Evolutionary conservation across 2,797 vertebrate species (phyloP).

Genomic region (Agapornis canus): DNA sequence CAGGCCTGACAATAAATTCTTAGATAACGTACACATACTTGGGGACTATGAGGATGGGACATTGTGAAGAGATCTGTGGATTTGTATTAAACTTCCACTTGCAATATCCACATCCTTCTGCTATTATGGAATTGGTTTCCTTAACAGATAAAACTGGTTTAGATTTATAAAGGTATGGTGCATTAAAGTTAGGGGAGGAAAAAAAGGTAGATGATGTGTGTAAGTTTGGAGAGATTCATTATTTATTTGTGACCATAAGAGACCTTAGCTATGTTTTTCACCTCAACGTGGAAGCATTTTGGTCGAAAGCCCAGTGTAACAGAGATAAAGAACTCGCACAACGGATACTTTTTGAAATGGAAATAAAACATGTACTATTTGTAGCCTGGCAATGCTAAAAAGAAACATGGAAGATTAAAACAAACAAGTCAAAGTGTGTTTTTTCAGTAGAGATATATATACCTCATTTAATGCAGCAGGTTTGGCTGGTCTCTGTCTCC

Average conservation of each 20-base stretch:
- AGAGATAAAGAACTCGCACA: background rate
- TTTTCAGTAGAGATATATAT: background rate
- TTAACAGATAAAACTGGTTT: background rate
- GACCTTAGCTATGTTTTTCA: slow-evolving; percentile 8
- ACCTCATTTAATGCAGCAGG: slow-evolving; percentile 2
- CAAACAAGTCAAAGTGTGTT: background rate
- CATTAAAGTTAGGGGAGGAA: background rate
- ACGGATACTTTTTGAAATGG: slow-evolving; percentile 29
- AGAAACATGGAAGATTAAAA: slow-evolving; percentile 25
- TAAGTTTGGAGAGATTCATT: background rate
- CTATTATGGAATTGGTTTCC: background rate
- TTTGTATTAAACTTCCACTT: background rate
- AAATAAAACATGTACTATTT: slow-evolving; percentile 35
- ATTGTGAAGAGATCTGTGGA: background rate
- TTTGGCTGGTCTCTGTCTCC: slow-evolving; percentile 30
- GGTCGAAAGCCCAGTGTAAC: slow-evolving; percentile 21
- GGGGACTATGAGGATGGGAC: background rate
- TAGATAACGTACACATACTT: background rate
- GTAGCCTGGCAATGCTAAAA: slow-evolving; percentile 20
- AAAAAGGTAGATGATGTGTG: background rate
- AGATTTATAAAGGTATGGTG: background rate
- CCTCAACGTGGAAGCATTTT: slow-evolving; percentile 23
- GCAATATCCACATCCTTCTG: background rate
- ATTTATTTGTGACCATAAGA: background rate
- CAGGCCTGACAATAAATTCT: slow-evolving; percentile 14